Evolutionary conservation across 2,888 invertebrate species (phyloP).

Genomic region (Gandaritis pyraliata): DNA sequence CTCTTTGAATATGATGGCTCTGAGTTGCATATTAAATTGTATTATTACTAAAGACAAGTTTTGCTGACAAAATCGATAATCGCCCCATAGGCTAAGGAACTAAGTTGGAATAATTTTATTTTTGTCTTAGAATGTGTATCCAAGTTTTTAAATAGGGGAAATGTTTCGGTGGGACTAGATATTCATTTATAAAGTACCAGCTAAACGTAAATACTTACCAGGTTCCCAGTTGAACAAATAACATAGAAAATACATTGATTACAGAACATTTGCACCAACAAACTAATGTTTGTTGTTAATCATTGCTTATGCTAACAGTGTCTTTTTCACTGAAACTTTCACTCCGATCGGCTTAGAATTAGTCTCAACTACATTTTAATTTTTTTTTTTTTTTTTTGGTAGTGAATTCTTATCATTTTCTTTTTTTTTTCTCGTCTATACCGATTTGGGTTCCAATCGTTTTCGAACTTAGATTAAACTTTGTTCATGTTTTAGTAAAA

Average conservation of each 20-base stretch:
- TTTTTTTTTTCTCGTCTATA: not conserved
- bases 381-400: conserved; percentile 13
- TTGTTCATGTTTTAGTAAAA: conserved; percentile 16
- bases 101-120: no score
- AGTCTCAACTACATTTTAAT: conserved; percentile 12
- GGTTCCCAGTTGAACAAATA: conserved; percentile 19
- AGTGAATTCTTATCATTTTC: conserved; percentile 1
- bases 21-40: no score
- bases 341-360: conserved; percentile 4
- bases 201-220: conserved; percentile 24
- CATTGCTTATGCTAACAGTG: conserved; percentile 34
- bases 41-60: no score
- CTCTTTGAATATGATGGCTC: no score
- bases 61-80: no score
- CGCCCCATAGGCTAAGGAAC: no score
- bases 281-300: conserved; percentile 30
- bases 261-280: conserved; percentile 30
- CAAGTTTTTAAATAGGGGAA: no score
- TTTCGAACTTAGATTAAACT: conserved; percentile 15
- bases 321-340: conserved; percentile 25
- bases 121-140: no score
- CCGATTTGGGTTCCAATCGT: conserved; percentile 3
- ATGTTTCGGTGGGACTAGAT: not conserved
- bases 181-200: conserved; percentile 29
- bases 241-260: conserved; percentile 24